Evolutionary conservation across 1,140 invertebrate species (phyloP).

Genomic region (Drosophila grimshawi): DNA sequence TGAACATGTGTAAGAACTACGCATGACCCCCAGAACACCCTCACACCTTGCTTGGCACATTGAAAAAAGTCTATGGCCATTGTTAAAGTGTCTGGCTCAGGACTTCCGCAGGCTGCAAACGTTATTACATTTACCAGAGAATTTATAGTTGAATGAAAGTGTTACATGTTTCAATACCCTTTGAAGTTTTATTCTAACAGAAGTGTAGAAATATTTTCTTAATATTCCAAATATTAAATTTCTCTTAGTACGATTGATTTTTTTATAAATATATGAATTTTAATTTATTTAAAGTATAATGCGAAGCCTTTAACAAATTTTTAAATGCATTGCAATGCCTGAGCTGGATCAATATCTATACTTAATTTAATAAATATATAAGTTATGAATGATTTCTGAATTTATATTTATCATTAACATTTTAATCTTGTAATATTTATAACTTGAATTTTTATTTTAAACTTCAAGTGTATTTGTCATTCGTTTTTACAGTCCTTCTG

Average conservation of each 20-base stretch:
- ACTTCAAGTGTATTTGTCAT: slow-evolving; percentile 16
- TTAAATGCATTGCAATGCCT: no score
- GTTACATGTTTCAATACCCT: slow-evolving; percentile 36
- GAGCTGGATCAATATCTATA: no score
- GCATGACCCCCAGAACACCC: background rate
- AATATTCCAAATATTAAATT: no score
- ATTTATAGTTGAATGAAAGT: slow-evolving; percentile 64
- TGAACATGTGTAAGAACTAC: slow-evolving; percentile 32
- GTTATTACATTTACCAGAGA: slow-evolving; percentile 75
- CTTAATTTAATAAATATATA: no score
- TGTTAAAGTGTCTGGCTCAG: background rate
- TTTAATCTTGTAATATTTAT: background rate
- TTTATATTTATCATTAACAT: background rate
- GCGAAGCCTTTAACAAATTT: no score
- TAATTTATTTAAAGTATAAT: no score
- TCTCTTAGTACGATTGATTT: no score
- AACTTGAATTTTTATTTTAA: background rate
- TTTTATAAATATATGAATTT: no score
- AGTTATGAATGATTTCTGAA: background rate
- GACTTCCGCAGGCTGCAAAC: slow-evolving; percentile 39
- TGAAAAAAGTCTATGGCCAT: slow-evolving; percentile 10
- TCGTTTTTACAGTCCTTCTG: slow-evolving; percentile 63
- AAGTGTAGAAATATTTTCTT: no score
- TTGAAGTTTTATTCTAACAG: background rate
- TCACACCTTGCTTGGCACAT: background rate